Evolutionary conservation across 2,113 vertebrate species (phyloP), one percentile per base, ranked within the genome.

Genomic region (Romanogobio albipinnatus): DNA sequence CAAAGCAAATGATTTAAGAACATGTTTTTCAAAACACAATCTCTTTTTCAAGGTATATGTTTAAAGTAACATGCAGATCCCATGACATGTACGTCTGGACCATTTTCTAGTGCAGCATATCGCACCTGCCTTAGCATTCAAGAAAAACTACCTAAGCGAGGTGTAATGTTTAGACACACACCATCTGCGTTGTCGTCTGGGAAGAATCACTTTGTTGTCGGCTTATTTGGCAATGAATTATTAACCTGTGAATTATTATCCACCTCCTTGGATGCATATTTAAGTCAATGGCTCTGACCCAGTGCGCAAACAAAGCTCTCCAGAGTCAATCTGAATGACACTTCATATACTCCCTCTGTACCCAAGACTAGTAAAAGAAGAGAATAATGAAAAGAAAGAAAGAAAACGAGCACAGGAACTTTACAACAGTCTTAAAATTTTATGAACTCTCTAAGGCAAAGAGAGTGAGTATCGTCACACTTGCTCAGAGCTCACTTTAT

Each of bases 241-340:
- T 94, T 93, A 53, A 94, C 90, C 88, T 84, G 90, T 90, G 83
- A 84, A 91, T 92, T 87, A 92, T 90, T 92, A 93, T 90, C 88
- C 85, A 86, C 87, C 86, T 88, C 68, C 85, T 91, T 92, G 79
- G 88, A 93, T 93, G 90, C 89, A 91, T 90, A 74, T 94, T 90
- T 92, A 88, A 91, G 64, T 92, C 85, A 89, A 85, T 81, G 82
- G 88, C 90, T 82, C 45, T 14, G 29, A 13, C 61, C 83, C 66
- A 71, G 6, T 45, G 77, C 0, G 5, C 47, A 49, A 61, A 78
- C 53, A 78, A 84, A 78, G n/a, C 47, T 33, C n/a, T 70, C 51
- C 4, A 8, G 33, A 58, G 83, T 81, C 64, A n/a, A 81, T 45
- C 36, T 47, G n/a, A 64, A 17, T 76, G 83, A 70, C 81, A 78